Evolutionary conservation across 2,888 invertebrate genomes (phyloP).

Genomic region (Tipula vernalis): DNA sequence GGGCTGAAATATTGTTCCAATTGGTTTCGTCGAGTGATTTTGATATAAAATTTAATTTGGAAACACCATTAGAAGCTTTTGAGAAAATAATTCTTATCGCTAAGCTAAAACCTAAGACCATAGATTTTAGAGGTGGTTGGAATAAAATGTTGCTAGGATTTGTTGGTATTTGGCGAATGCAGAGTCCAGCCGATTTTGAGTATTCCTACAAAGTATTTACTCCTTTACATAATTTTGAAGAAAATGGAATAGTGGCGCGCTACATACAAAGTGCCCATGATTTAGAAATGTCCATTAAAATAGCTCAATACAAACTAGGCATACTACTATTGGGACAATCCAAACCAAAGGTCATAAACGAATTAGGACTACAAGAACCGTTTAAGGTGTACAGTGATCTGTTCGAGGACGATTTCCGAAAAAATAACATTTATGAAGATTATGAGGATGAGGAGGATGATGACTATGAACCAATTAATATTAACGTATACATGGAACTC

Average conservation of each 20-base stretch:
- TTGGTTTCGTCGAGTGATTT: constrained; percentile 52
- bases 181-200: constrained; percentile 45
- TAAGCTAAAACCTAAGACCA: constrained; percentile 52
- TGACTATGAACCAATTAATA: constrained; percentile 36
- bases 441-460: constrained; percentile 32
- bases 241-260: constrained; percentile 63
- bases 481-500: constrained; percentile 39
- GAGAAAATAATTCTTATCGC: constrained; percentile 53
- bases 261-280: constrained; percentile 47
- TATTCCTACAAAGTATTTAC: constrained; percentile 66
- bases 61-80: constrained; percentile 59
- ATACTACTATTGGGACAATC: constrained; percentile 27
- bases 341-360: constrained; percentile 28
- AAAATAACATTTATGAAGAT: constrained; percentile 21
- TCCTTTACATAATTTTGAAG: constrained; percentile 63
- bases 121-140: constrained; percentile 65
- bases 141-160: constrained; percentile 63
- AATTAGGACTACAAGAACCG: constrained; percentile 21
- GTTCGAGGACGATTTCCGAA: constrained; percentile 16
- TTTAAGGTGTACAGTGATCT: constrained; percentile 10
- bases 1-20: constrained; percentile 52
- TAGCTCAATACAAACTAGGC: constrained; percentile 53
- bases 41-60: constrained; percentile 58
- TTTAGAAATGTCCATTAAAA: constrained; percentile 52
- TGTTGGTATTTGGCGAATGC: constrained; percentile 56